phyloP scores from a whole-genome alignment of 2,888 invertebrate species.

The Prenolepis imparis region DNA sequence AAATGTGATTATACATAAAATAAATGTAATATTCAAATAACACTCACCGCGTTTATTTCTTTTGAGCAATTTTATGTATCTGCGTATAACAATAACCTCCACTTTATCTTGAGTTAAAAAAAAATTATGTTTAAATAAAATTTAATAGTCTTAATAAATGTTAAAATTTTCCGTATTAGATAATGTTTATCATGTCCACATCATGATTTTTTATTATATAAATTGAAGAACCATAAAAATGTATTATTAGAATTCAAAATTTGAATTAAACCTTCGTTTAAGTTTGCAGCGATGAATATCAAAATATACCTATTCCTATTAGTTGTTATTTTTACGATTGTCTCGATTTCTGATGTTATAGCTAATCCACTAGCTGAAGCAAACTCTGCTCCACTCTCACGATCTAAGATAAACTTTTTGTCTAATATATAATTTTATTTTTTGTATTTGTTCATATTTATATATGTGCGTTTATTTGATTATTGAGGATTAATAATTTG shows the following conservation, averaged over 20 bases:
- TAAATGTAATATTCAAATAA: background rate
- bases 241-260: background rate
- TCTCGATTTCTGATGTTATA: background rate
- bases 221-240: background rate
- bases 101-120: background rate
- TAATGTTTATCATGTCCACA: background rate
- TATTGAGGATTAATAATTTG: no score
- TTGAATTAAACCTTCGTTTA: background rate
- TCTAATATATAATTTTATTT: background rate
- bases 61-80: background rate
- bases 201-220: slow-evolving; percentile 1
- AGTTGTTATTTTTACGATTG: background rate
- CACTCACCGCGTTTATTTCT: background rate
- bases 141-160: background rate
- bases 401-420: background rate
- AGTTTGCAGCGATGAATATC: background rate
- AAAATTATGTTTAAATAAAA: background rate
- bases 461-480: background rate
- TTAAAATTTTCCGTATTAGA: background rate
- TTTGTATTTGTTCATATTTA: background rate
- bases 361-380: background rate
- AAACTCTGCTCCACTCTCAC: background rate
- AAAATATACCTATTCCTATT: background rate
- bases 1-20: no score
- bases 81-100: no score